A percentile compares a stretch with the other conserved stretches of the same genome.
Conservation (phyloP, 2,888 invertebrate genomes). For the Epinotia bilunana region DNA sequence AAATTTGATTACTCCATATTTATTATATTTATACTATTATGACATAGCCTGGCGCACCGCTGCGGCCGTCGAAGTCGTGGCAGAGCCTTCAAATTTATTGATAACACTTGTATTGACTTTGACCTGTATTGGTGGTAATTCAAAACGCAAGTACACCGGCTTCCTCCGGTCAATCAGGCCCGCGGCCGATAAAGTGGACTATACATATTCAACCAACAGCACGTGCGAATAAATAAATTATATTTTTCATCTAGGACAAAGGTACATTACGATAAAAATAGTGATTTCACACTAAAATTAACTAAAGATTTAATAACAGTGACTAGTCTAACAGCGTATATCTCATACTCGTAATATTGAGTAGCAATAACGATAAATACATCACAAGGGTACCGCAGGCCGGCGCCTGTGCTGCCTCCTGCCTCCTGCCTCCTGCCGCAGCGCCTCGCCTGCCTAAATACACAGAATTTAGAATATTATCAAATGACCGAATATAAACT, state of each 20-base stretch:
- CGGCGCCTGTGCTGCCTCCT: conserved; percentile 3
- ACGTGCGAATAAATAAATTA: conserved; percentile 75
- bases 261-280: conserved; percentile 70
- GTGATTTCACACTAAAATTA: conserved; percentile 77
- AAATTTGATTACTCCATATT: neutral
- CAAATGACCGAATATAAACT: neutral
- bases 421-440: conserved; percentile 45
- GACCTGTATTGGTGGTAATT: neutral
- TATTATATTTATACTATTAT: neutral
- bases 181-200: conserved; percentile 37
- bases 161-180: conserved; percentile 53
- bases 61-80: neutral
- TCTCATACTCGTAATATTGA: conserved; percentile 72
- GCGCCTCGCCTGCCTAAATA: conserved; percentile 54
- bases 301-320: conserved; percentile 81
- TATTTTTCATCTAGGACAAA: conserved; percentile 70
- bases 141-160: conserved; percentile 12
- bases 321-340: conserved; percentile 82
- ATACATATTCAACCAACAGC: conserved; percentile 55
- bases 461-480: neutral
- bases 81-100: neutral
- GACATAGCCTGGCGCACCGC: neutral
- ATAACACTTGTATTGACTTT: neutral
- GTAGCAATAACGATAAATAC: conserved; percentile 78
- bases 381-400: conserved; percentile 66